A percentile compares a stretch with the other conserved stretches of the same genome.
Evolutionary conservation across 53 echinoderm and acorn worm genomes (phyloP).

Genomic region (Luidia sarsii): DNA sequence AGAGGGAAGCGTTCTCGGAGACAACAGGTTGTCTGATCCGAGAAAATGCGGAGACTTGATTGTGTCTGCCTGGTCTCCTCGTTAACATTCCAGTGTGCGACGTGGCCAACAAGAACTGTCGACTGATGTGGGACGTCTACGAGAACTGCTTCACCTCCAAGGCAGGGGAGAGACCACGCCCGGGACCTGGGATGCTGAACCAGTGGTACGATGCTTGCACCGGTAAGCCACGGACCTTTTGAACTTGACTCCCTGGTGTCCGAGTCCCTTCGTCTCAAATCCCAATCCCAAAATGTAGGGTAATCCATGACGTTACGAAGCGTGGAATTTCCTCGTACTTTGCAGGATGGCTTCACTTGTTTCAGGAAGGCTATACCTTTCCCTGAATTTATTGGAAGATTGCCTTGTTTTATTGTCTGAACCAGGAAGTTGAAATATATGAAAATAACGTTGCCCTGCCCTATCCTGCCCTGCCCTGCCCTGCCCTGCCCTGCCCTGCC

Average conservation of each 20-base stretch:
- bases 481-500: too few species aligned
- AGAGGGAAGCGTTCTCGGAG: too few species aligned
- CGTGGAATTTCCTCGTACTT: not conserved
- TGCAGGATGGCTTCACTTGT: not conserved
- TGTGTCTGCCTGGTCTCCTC: too few species aligned
- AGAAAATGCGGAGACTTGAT: too few species aligned
- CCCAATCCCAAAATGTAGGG: not conserved
- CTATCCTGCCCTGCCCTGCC: too few species aligned
- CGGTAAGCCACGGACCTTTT: slow-evolving; percentile 61
- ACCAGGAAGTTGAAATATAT: not conserved
- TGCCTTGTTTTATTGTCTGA: not conserved
- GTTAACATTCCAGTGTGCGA: slow-evolving; percentile 74
- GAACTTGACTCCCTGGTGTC: not conserved
- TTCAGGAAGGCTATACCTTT: too few species aligned
- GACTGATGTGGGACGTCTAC: slow-evolving; percentile 76
- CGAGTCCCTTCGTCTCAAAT: not conserved
- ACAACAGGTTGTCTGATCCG: too few species aligned
- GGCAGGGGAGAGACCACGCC: slow-evolving; percentile 60
- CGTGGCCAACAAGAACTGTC: slow-evolving; percentile 79
- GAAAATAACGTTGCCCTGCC: too few species aligned
- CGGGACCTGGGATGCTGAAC: slow-evolving; percentile 67
- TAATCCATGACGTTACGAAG: not conserved
- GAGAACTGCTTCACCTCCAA: slow-evolving; percentile 71
- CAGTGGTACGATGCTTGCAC: slow-evolving; percentile 83
- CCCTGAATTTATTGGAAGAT: not conserved